Evolutionary conservation across 2,797 vertebrate genomes (phyloP).

Genomic region (Otolemur crassicaudatus): DNA sequence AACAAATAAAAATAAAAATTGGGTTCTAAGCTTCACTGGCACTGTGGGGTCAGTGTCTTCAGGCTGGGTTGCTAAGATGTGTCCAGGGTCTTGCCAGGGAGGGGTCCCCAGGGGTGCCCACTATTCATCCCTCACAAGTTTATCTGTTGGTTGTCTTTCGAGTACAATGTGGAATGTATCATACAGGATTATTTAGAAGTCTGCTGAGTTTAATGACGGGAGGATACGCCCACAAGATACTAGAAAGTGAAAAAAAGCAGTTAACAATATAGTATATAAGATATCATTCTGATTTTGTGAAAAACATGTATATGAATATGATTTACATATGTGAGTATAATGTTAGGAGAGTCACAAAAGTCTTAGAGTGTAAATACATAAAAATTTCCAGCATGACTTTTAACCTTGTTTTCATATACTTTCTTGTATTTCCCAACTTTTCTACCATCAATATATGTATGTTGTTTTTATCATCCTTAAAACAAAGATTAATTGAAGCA

Average conservation of each 20-base stretch:
- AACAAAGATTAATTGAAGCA: constrained; percentile 33
- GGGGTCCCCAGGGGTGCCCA: not conserved
- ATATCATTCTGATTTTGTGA: not conserved
- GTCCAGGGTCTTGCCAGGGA: not conserved
- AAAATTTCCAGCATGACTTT: not conserved
- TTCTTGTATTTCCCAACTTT: constrained; percentile 23
- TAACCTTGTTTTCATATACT: not conserved
- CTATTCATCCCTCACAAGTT: not conserved
- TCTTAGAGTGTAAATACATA: not conserved
- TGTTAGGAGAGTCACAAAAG: constrained; percentile 32
- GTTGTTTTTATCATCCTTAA: constrained; percentile 41
- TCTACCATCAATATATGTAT: not conserved
- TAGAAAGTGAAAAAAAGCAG: too few relatives aligned
- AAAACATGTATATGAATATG: not conserved
- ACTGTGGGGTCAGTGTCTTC: not conserved
- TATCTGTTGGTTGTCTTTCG: not conserved
- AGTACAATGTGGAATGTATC: not conserved
- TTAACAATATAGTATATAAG: not conserved
- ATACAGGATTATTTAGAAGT: not conserved
- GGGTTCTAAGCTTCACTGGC: not conserved
- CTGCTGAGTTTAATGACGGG: not conserved
- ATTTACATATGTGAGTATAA: not conserved
- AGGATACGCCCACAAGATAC: not conserved
- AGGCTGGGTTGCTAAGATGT: not conserved
- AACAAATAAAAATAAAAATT: not conserved